Evolutionary conservation across 2,888 invertebrate species (phyloP).

Genomic region (Phaedon cochleariae): DNA sequence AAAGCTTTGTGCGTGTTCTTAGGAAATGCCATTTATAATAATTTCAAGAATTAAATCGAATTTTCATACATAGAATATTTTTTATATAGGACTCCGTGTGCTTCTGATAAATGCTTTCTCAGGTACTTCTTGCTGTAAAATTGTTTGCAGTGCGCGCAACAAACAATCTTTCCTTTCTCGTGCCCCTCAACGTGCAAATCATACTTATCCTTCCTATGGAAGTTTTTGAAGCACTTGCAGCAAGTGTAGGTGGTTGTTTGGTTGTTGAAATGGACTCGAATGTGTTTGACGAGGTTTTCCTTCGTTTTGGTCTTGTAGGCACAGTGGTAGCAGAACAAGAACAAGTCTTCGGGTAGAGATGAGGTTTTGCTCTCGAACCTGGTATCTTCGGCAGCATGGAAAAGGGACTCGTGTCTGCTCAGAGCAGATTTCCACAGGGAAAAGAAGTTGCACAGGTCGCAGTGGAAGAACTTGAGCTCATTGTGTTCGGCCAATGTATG

Average conservation of each 20-base stretch:
- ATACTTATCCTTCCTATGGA: neutral
- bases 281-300: slow-evolving; percentile 3
- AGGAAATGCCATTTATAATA: neutral
- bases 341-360: neutral
- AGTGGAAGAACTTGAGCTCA: slow-evolving; percentile 18
- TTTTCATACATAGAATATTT: neutral
- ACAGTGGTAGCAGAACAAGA: slow-evolving; percentile 9
- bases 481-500: slow-evolving; percentile 17
- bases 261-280: slow-evolving; percentile 5
- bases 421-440: slow-evolving; percentile 11
- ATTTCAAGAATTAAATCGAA: neutral
- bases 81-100: neutral
- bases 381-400: neutral
- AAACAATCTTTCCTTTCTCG: neutral
- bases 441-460: slow-evolving; percentile 15
- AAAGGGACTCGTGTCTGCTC: slow-evolving; percentile 4
- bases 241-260: neutral
- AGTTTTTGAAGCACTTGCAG: neutral
- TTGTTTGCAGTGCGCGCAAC: neutral
- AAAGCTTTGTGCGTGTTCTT: neutral
- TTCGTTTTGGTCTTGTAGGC: slow-evolving; percentile 8
- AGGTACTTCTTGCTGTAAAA: slow-evolving; percentile 10
- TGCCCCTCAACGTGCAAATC: neutral
- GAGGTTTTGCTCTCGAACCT: neutral
- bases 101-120: neutral